Base-by-base conservation (phyloP, 2,888 invertebrate genomes). In the Hypsopygia costalis region DNA sequence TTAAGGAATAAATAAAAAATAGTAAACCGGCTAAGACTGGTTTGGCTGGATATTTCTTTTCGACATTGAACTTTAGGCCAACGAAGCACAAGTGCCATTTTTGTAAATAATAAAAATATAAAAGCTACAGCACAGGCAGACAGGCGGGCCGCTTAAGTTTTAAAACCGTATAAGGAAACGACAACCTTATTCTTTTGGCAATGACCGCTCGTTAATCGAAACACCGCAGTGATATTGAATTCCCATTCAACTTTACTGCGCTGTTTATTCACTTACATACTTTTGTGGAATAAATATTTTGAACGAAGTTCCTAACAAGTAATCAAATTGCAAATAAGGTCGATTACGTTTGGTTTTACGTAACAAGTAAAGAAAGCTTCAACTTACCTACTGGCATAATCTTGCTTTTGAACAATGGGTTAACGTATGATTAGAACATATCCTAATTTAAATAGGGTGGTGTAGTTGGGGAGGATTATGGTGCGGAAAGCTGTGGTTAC, bases 151-250 rank as follows among this genome's bases (percentile, higher is more conserved):
- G 68, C 66, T 71, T 52, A 58, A 69, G 74, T 74, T 78, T 82
- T 81, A 77, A 71, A 59, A 53, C 86, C 85, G 68, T 81, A 81
- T 74, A 82, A 76, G 87, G 87, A 74, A 76, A 79, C 66, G 68
- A 71, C 86, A 59, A 73, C 74, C 73, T 80, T 63, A 71, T 69
- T 64, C 70, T 83, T 87, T 88, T 82, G 87, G 81, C 79, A 83
- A 81, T 81, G 82, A 81, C 82, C 80, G 75, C 76, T 73, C 72
- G 61, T 57, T 58, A 61, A 72, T 71, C 58, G 58, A 68, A 73
- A 69, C 66, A 66, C 61, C 65, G 60, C 62, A 62, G 60, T 21
- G 30, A 11, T 11, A 7, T 16, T 28, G 29, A 30, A 31, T 30
- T n/a, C n/a, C n/a, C n/a, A n/a, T n/a, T n/a, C n/a, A n/a, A n/a